Conservation (phyloP, 1,140 invertebrate genomes). For the Chrysoperla carnea region DNA sequence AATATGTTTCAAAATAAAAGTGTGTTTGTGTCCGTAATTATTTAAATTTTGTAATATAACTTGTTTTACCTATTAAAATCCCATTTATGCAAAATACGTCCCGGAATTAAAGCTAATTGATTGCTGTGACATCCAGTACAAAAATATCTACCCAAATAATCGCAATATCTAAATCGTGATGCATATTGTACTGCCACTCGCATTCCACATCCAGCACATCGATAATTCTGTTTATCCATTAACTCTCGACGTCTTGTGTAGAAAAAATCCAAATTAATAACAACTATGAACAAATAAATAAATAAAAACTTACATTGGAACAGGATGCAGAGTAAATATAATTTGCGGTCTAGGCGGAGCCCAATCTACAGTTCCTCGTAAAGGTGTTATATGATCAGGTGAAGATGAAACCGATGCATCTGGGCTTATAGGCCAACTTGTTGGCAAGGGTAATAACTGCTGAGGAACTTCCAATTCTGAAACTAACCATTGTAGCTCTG, state of each 20-base stretch:
- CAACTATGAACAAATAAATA: slow-evolving; percentile 1
- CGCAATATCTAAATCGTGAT: slow-evolving; percentile 59
- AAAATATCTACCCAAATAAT: slow-evolving; percentile 75
- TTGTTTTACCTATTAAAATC: slow-evolving; percentile 38
- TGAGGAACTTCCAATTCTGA: slow-evolving; percentile 65
- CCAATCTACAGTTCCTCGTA: slow-evolving; percentile 65
- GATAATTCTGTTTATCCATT: slow-evolving; percentile 60
- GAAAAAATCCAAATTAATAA: slow-evolving; percentile 12
- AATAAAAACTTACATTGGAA: slow-evolving; percentile 38
- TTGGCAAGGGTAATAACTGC: slow-evolving; percentile 55
- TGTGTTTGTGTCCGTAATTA: neutral
- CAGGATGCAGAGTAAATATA: slow-evolving; percentile 60
- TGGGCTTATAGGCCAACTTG: slow-evolving; percentile 44
- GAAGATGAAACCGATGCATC: slow-evolving; percentile 31
- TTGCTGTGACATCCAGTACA: slow-evolving; percentile 78
- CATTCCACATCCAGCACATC: slow-evolving; percentile 76
- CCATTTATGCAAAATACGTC: slow-evolving; percentile 56
- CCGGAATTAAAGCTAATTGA: slow-evolving; percentile 57
- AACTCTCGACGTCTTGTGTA: slow-evolving; percentile 39
- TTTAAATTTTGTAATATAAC: neutral
- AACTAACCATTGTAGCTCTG: slow-evolving; percentile 68
- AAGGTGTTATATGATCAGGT: slow-evolving; percentile 26
- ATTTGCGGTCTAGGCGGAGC: slow-evolving; percentile 72
- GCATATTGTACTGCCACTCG: slow-evolving; percentile 53
- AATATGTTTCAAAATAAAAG: too few relatives aligned